Base-by-base conservation (phyloP, 2,113 vertebrate genomes). In the Esox niger region DNA sequence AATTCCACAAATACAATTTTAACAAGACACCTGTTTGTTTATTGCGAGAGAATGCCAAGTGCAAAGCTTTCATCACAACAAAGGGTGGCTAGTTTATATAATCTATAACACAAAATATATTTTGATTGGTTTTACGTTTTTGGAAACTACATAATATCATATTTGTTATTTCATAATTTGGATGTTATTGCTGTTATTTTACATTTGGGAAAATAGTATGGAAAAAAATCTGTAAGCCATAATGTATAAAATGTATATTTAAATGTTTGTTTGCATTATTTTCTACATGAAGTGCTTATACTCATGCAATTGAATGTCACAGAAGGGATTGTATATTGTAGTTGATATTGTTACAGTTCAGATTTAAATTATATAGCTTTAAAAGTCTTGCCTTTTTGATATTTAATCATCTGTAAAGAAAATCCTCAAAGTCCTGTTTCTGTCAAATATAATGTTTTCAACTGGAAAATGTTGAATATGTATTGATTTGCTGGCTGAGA, bases 221-320 rank as follows among this genome's bases (percentile, higher is more conserved):
- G n/a, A n/a, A n/a, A n/a, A n/a, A n/a, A 21, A 49, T 31, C 5
- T 23, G n/a, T n/a, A 57, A 77, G 71, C 71, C 74, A 74, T 66
- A 72, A 20, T 60, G 31, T 74, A n/a, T 67, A 62, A 4, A 55
- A 1, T 75, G 71, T 80, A 74, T 62, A 30, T 60, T 60, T 32
- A 4, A 68, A 71, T 71, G 58, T 65, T 8, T 13, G 57, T 68
- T 57, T 74, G 35, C 61, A 75, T 63, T 58, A 46, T 66, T 74
- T 77, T 74, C 65, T 55, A 32, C 74, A 63, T 56, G 4, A 47
- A 27, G 10, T 25, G 46, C 69, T 66, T 43, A 64, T 71, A 46
- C 33, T 58, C 32, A 58, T 64, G 62, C 9, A n/a, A 74, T 66
- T 49, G 73, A 81, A 69, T 74, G 74, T 79, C 73, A 71, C 61